Percentiles rank a stretch among this genome's conserved stretches.
Conservation (phyloP, 1,140 invertebrate species). For the Tetramorium simillimum region DNA sequence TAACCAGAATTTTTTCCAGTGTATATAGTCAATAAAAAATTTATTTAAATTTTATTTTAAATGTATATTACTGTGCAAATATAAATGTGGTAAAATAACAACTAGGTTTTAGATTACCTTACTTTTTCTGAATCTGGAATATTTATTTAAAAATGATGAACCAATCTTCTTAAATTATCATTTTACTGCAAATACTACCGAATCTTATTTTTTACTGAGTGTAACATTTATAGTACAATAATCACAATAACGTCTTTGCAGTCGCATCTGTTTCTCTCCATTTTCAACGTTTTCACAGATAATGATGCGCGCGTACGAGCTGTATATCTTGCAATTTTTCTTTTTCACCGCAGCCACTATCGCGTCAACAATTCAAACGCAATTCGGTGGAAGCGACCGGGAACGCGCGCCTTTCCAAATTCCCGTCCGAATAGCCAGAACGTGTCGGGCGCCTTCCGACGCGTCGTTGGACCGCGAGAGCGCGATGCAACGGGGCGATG, state of each 20-base stretch:
- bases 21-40: not conserved
- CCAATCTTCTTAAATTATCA: too few species aligned
- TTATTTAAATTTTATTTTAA: not conserved
- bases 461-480: constrained; percentile 30
- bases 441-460: not conserved
- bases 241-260: not conserved
- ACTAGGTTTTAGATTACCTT: not conserved
- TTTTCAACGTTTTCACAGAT: not conserved
- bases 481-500: constrained; percentile 10
- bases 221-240: not conserved
- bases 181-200: too few species aligned
- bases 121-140: not conserved
- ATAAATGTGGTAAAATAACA: not conserved
- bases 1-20: too few species aligned
- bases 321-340: not conserved
- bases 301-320: not conserved
- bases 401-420: constrained; percentile 16
- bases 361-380: not conserved
- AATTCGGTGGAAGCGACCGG: constrained; percentile 5
- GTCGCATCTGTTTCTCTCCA: not conserved
- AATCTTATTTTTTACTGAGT: not conserved
- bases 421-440: not conserved
- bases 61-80: not conserved
- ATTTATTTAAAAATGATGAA: too few species aligned
- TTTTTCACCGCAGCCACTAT: not conserved